Conservation (phyloP, 1,140 invertebrate species). For the Lethrus apterus region DNA sequence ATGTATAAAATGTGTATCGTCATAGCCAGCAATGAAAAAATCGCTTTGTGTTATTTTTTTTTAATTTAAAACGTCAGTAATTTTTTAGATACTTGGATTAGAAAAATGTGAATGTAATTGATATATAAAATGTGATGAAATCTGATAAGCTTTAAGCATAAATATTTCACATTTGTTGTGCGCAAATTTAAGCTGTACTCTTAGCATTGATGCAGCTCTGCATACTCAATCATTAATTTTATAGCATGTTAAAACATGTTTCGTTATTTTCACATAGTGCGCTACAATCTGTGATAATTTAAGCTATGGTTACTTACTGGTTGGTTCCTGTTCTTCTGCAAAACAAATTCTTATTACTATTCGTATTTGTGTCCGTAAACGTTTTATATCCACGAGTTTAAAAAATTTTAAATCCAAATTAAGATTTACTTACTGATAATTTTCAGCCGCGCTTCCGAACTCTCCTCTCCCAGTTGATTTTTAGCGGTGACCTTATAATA, state of each 20-base stretch:
- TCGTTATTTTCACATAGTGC: too few relatives aligned
- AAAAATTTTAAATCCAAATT: background rate
- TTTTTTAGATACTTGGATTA: too few relatives aligned
- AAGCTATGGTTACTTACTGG: slow-evolving; percentile 32
- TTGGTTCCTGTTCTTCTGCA: slow-evolving; percentile 37
- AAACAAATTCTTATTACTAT: slow-evolving; percentile 15
- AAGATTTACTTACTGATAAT: slow-evolving; percentile 61
- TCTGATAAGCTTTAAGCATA: background rate
- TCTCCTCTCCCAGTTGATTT: slow-evolving; percentile 67
- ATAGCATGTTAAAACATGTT: too few relatives aligned
- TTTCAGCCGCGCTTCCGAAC: slow-evolving; percentile 60
- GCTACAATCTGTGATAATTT: too few relatives aligned
- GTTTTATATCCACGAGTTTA: slow-evolving; percentile 10
- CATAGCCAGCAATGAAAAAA: too few relatives aligned
- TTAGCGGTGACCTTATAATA: slow-evolving; percentile 67
- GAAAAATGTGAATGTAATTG: too few relatives aligned
- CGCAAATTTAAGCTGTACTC: background rate
- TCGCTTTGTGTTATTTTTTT: too few relatives aligned
- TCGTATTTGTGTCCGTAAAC: background rate
- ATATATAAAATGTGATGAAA: too few relatives aligned
- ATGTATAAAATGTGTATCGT: too few relatives aligned
- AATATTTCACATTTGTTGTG: background rate
- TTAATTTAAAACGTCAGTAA: too few relatives aligned
- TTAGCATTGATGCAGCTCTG: background rate
- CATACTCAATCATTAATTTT: background rate